Base-by-base conservation (phyloP, 2,888 invertebrate species). In the Drosophila antonietae region DNA sequence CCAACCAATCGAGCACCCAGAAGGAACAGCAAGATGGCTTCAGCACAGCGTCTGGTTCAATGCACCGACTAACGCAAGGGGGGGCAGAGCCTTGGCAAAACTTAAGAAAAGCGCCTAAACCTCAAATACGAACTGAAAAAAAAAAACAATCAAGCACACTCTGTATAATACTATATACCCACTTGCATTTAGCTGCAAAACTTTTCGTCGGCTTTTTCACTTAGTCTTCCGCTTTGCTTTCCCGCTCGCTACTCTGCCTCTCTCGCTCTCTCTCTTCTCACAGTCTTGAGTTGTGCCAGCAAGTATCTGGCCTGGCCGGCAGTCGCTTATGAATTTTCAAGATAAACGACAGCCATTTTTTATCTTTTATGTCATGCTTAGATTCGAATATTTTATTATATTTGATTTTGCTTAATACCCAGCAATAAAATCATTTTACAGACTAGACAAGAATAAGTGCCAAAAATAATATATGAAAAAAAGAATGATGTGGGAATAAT, bases 51-150 rank as follows among this genome's bases (percentile, higher is more conserved):
- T 37, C 64, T 69, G 73, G 89, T 85, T 85, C 84, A 85, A 89
- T 85, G 89, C 88, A 88, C 89, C 74, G 70, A 2, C 57, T 23
- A 41, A 55, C 37, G 18, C 31, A 12, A 49, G 49, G 23, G 33
- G 20, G 35, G 49, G 49, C 37, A 53, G 37, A 46, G 46, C 55
- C 56, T 46, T 55, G 71, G 84, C 66, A 68, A 77, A 89, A 85
- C 70, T 82, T 78, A 73, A 75, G 80, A 80, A 88, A 89, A 84
- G 78, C 89, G 70, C 68, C 86, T 72, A 73, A 77, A 71, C 66
- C 56, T 56, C 46, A 62, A 71, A 71, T 46, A 72, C 59, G 55
- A 44, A 62, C 6, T 14, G 12, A 14, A 6, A 59, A 57, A 64
- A 37, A 73, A 43, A 67, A 10, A 55, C 46, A 66, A 39, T 55